phyloP scores from a whole-genome alignment of 2,113 vertebrate species.

The Dendrocopos noguchii region DNA sequence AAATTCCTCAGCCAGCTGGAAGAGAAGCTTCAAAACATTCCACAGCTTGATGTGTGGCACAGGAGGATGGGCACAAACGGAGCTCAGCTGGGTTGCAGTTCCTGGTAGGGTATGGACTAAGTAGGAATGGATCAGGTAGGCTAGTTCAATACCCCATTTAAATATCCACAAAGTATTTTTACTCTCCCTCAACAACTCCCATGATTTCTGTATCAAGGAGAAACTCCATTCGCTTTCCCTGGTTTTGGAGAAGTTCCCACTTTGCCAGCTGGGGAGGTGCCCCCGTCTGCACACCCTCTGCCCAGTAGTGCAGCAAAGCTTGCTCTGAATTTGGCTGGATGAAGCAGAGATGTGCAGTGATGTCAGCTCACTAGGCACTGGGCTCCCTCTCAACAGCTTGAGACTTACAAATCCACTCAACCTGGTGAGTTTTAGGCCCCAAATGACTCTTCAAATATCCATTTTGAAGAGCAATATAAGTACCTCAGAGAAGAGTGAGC shows the following conservation, averaged over 20 bases:
- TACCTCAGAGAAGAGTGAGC: neutral
- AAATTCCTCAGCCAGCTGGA: neutral
- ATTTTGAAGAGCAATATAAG: accelerated
- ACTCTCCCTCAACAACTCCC: accelerated
- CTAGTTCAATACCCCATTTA: neutral
- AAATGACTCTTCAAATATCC: neutral
- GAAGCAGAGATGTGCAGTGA: neutral
- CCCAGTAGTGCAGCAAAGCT: accelerated
- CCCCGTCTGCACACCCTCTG: accelerated
- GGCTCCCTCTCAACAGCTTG: neutral
- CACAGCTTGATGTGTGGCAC: neutral
- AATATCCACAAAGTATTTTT: neutral
- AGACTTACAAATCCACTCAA: neutral
- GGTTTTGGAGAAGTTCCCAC: neutral
- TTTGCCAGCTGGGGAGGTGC: accelerated
- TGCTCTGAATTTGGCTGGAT: accelerated
- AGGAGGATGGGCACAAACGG: neutral
- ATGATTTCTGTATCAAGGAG: neutral
- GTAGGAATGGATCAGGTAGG: neutral
- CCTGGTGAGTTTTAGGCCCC: neutral
- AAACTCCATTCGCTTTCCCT: neutral
- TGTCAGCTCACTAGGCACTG: accelerated
- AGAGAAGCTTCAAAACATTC: neutral
- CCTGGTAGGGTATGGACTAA: neutral
- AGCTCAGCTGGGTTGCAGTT: neutral